These are phyloP conservation scores for Blastobasis lacticolella DNA, from an alignment of 2,888 invertebrate species.

Conservation along the genomic window DNA sequence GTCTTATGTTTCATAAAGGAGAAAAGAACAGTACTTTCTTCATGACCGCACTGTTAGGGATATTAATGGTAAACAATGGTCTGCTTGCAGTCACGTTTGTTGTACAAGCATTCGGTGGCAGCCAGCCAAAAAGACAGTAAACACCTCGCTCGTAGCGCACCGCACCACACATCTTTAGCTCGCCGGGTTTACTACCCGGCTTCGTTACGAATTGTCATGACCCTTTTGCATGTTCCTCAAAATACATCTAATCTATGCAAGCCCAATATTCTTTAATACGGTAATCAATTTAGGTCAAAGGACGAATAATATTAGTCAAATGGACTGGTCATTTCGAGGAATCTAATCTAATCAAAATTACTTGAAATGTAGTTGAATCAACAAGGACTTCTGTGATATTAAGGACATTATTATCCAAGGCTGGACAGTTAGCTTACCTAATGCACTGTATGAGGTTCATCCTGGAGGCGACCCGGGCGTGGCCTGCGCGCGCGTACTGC, in stretches of 20 bases:
- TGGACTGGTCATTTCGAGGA: too few relatives aligned
- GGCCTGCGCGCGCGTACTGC: slow-evolving; percentile 61
- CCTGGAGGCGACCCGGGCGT: slow-evolving; percentile 48
- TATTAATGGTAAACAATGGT: slow-evolving; percentile 4
- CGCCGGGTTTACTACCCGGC: too few relatives aligned
- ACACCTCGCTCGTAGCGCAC: slow-evolving; percentile 11
- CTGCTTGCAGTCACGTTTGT: slow-evolving; percentile 13
- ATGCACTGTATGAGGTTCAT: slow-evolving; percentile 89
- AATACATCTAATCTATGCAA: too few relatives aligned
- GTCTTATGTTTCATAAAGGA: too few relatives aligned
- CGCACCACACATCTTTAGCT: too few relatives aligned
- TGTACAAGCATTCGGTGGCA: slow-evolving; percentile 27
- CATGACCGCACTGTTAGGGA: background rate
- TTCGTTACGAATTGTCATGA: too few relatives aligned
- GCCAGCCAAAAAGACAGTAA: slow-evolving; percentile 33
- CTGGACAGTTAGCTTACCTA: slow-evolving; percentile 64
- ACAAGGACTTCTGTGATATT: background rate
- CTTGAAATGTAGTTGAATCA: too few relatives aligned
- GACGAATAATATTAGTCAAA: background rate
- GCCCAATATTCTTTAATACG: too few relatives aligned
- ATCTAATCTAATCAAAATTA: too few relatives aligned
- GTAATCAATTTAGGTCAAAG: background rate
- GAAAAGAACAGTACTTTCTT: background rate
- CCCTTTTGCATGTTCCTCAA: too few relatives aligned
- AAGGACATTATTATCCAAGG: background rate